Percentiles rank a stretch among this genome's conserved stretches.
Conservation (phyloP, 2,113 vertebrate species). For the Grallaria varia region DNA sequence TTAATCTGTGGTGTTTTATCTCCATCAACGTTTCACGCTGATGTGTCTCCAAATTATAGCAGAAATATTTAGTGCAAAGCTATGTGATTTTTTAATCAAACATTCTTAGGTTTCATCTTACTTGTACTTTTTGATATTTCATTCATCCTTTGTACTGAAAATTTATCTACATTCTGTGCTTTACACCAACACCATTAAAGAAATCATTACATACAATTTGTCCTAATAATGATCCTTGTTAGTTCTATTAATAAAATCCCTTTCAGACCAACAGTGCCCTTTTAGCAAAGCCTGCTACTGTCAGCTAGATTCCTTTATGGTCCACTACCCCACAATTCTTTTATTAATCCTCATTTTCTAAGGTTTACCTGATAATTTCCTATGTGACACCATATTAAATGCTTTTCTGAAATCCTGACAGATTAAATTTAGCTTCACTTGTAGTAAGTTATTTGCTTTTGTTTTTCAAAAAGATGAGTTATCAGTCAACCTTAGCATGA, state of each 20-base stretch:
- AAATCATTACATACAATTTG: neutral
- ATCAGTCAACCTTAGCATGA: neutral
- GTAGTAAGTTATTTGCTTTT: neutral
- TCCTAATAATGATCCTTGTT: neutral
- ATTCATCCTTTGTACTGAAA: neutral
- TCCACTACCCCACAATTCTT: neutral
- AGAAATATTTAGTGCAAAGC: neutral
- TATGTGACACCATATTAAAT: neutral
- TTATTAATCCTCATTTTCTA: conserved; percentile 3
- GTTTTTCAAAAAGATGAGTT: neutral
- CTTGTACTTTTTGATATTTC: neutral
- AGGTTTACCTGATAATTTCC: neutral
- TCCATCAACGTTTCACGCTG: neutral
- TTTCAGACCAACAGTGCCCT: neutral
- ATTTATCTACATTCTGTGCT: neutral
- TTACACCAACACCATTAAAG: neutral
- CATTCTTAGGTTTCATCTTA: neutral
- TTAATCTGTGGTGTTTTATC: neutral
- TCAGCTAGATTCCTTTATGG: neutral
- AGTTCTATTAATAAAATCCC: neutral
- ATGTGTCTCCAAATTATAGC: neutral
- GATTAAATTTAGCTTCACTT: neutral
- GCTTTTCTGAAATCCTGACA: neutral
- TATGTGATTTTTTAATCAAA: neutral
- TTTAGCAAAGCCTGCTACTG: neutral